Evolutionary conservation across 2,113 vertebrate species (phyloP).

Genomic region (Zeus faber): DNA sequence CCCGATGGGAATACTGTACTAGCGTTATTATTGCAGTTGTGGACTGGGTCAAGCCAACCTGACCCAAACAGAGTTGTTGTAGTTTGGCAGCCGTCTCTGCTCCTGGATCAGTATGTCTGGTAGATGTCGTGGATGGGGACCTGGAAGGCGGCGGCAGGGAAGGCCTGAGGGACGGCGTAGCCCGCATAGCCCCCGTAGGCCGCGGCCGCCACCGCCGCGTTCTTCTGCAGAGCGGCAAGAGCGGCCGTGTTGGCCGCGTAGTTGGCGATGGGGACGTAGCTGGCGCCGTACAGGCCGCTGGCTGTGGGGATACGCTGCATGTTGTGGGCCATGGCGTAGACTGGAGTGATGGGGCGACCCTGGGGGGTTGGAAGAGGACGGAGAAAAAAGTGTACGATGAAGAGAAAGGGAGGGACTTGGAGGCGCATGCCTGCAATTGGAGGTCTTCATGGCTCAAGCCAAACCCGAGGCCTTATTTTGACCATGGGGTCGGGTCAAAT

Average conservation of each 20-base stretch:
- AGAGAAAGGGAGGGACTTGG: slow-evolving; percentile 1
- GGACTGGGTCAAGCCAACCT: slow-evolving; percentile 29
- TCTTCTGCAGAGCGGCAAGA: slow-evolving; percentile 95
- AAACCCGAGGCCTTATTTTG: too few relatives aligned
- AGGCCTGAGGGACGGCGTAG: slow-evolving; percentile 88
- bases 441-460: too few relatives aligned
- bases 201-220: slow-evolving; percentile 76
- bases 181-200: slow-evolving; percentile 84
- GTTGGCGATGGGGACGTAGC: slow-evolving; percentile 87
- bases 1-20: too few relatives aligned
- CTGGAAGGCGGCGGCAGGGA: slow-evolving; percentile 86
- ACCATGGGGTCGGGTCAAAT: too few relatives aligned
- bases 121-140: slow-evolving; percentile 93
- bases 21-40: too few relatives aligned
- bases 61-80: neutral
- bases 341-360: slow-evolving; percentile 93
- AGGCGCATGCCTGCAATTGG: too few relatives aligned
- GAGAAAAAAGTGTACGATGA: neutral
- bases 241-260: slow-evolving; percentile 81
- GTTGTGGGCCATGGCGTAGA: slow-evolving; percentile 92
- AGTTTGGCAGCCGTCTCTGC: slow-evolving; percentile 16
- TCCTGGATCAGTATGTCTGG: slow-evolving; percentile 84
- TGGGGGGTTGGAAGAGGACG: slow-evolving; percentile 45
- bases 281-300: slow-evolving; percentile 84
- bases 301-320: slow-evolving; percentile 87